These are phyloP conservation scores for Okapia johnstoni DNA, from an alignment of 2,113 vertebrate species.

Conservation along the genomic window DNA sequence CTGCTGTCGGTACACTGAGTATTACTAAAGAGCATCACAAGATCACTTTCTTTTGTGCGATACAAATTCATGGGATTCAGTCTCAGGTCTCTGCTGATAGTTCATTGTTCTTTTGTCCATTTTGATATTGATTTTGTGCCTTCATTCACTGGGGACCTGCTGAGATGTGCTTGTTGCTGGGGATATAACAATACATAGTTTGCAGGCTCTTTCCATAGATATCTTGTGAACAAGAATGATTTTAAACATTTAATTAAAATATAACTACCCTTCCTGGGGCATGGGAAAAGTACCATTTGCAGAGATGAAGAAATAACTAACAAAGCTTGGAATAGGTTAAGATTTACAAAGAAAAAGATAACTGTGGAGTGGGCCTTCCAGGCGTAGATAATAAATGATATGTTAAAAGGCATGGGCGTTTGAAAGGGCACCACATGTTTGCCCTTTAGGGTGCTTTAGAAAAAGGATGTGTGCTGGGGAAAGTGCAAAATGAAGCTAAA, in stretches of 20 bases:
- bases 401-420: not conserved
- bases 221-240: not conserved
- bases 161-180: not conserved
- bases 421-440: not conserved
- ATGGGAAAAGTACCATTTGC: not conserved
- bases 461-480: not conserved
- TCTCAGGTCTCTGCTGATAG: not conserved
- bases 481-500: not conserved
- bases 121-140: not conserved
- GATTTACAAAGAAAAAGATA: not conserved
- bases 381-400: not conserved
- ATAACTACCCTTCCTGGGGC: not conserved
- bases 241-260: conserved; percentile 17
- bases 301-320: not conserved
- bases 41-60: not conserved
- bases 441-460: not conserved
- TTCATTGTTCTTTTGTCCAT: not conserved
- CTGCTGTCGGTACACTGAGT: not conserved
- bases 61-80: not conserved
- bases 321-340: not conserved
- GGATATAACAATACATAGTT: not conserved
- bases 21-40: not conserved
- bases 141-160: not conserved
- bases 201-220: not conserved
- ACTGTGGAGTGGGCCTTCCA: not conserved